Evolutionary conservation across 2,888 invertebrate genomes (phyloP).

Genomic region (Lithodes maja): DNA sequence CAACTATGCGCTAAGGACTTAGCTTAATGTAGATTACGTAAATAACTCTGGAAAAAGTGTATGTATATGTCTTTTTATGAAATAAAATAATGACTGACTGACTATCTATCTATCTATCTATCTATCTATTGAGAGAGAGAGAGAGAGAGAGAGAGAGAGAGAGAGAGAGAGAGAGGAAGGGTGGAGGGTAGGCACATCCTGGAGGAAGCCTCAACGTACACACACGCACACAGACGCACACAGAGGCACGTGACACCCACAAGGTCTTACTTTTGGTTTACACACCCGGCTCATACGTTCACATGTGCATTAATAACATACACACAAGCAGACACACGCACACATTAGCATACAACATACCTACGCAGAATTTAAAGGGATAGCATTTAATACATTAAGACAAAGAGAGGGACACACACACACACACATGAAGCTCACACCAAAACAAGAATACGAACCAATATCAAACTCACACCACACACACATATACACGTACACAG

Average conservation of each 20-base stretch:
- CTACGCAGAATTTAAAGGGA: background rate
- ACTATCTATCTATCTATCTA: background rate
- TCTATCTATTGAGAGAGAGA: background rate
- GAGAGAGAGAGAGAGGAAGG: background rate
- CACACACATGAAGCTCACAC: too few species aligned
- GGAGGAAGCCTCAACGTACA: background rate
- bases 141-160: constrained; percentile 1
- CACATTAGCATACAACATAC: background rate
- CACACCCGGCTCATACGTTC: background rate
- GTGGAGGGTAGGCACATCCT: background rate
- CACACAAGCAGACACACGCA: background rate
- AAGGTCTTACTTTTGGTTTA: background rate
- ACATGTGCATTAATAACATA: background rate
- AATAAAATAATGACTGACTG: too few species aligned
- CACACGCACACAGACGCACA: background rate
- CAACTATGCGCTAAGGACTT: too few species aligned
- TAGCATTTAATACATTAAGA: background rate
- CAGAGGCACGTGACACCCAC: background rate
- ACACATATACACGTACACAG: too few species aligned
- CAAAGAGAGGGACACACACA: background rate
- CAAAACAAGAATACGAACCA: too few species aligned
- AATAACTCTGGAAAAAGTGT: too few species aligned
- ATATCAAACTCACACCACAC: too few species aligned
- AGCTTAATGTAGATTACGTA: too few species aligned
- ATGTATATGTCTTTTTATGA: too few species aligned